Percentiles rank a stretch among this genome's conserved stretches.
phyloP scores from a whole-genome alignment of 2,888 invertebrate genomes.

The Peribatodes rhomboidaria region DNA sequence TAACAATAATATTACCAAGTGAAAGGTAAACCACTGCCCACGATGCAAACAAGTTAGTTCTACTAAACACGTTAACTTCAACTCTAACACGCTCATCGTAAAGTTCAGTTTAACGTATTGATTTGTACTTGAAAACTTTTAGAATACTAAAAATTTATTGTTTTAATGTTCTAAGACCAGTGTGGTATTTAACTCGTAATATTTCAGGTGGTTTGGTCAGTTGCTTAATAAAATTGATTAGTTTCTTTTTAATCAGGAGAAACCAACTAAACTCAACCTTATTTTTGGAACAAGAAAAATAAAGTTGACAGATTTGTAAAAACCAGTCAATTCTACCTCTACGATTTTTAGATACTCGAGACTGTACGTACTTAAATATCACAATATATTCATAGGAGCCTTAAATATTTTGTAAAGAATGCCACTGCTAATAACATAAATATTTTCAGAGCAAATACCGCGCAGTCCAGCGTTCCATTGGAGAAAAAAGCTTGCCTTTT shows the following conservation, averaged over 20 bases:
- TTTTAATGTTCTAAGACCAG: slow-evolving; percentile 23
- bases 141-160: slow-evolving; percentile 49
- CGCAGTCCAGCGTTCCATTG: slow-evolving; percentile 49
- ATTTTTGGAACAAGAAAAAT: too few species aligned
- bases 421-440: slow-evolving; percentile 8
- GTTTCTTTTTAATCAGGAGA: too few species aligned
- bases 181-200: neutral
- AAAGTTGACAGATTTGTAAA: too few species aligned
- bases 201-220: neutral
- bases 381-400: too few species aligned
- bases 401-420: neutral
- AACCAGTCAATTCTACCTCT: too few species aligned
- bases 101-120: slow-evolving; percentile 49
- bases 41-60: slow-evolving; percentile 57
- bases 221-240: neutral
- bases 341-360: too few species aligned
- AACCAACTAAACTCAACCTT: too few species aligned
- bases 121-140: slow-evolving; percentile 47
- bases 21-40: slow-evolving; percentile 79
- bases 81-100: slow-evolving; percentile 52
- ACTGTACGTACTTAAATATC: too few species aligned
- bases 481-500: slow-evolving; percentile 49
- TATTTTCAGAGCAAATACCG: slow-evolving; percentile 40
- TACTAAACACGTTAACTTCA: slow-evolving; percentile 54
- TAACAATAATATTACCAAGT: slow-evolving; percentile 67